Evolutionary conservation across 2,113 vertebrate genomes (phyloP).

Genomic region (Sitta europaea): DNA sequence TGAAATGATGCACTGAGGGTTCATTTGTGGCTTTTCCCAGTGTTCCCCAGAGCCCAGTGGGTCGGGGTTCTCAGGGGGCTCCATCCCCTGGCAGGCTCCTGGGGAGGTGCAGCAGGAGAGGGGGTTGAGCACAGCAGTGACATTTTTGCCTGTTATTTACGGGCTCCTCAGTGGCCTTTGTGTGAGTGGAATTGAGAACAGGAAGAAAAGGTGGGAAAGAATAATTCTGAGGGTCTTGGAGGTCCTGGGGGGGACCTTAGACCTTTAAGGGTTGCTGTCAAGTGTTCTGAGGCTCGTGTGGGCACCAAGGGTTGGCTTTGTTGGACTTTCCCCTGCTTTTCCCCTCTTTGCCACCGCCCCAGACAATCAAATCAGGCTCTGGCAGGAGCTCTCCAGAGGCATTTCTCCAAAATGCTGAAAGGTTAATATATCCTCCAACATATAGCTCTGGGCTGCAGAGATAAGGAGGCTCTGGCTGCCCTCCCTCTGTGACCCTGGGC

Average conservation of each 20-base stretch:
- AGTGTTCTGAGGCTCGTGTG: background rate
- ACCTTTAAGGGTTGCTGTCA: background rate
- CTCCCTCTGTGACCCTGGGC: background rate
- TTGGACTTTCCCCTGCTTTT: background rate
- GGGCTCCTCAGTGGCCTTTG: background rate
- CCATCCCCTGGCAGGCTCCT: background rate
- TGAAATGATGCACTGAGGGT: background rate
- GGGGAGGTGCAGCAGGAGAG: background rate
- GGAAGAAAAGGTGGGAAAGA: background rate
- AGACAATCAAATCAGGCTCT: conserved; percentile 13
- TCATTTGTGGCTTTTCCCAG: rapidly evolving
- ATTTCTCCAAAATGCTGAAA: conserved; percentile 28
- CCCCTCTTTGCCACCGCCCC: background rate
- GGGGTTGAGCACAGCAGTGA: background rate
- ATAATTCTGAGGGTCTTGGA: background rate
- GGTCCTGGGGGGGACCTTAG: background rate
- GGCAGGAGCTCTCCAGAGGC: conserved; percentile 12
- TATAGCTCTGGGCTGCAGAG: conserved; percentile 12
- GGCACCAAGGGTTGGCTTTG: background rate
- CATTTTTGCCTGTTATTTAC: background rate
- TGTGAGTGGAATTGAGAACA: background rate
- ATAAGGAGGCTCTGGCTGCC: conserved; percentile 22
- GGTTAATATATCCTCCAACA: conserved; percentile 39
- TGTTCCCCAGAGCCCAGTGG: rapidly evolving
- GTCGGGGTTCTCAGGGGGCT: background rate